Evolutionary conservation across 2,888 invertebrate species (phyloP).

Genomic region (Dinocampus coccinellae): DNA sequence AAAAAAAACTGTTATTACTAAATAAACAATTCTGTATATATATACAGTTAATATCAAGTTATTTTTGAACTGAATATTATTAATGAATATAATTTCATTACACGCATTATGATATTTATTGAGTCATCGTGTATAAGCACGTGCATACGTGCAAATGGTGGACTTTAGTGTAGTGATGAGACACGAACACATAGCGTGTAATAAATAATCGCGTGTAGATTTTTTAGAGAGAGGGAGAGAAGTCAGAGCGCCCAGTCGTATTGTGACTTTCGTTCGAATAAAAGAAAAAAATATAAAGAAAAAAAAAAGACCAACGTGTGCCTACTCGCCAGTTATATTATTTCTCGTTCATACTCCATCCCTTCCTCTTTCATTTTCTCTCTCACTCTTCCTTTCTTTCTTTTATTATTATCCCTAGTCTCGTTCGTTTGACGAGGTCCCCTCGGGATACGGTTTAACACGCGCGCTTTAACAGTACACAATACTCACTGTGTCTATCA

Average conservation of each 20-base stretch:
- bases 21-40: too few relatives aligned
- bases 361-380: background rate
- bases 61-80: too few relatives aligned
- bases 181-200: constrained; percentile 1
- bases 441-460: background rate
- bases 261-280: background rate
- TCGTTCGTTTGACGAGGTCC: background rate
- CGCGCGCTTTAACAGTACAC: background rate
- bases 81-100: too few relatives aligned
- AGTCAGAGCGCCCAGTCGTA: background rate
- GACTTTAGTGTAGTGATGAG: background rate
- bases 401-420: background rate
- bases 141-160: background rate
- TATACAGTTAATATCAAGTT: too few relatives aligned
- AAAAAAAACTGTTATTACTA: too few relatives aligned
- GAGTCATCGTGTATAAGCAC: background rate
- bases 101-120: too few relatives aligned
- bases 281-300: background rate
- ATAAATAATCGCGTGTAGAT: background rate
- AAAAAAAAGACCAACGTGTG: background rate
- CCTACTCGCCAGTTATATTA: background rate
- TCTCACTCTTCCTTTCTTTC: background rate
- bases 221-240: background rate
- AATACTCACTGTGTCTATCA: background rate
- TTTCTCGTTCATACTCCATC: background rate